Evolutionary conservation across 2,888 invertebrate species (phyloP).

Genomic region (Ischnura elegans): DNA sequence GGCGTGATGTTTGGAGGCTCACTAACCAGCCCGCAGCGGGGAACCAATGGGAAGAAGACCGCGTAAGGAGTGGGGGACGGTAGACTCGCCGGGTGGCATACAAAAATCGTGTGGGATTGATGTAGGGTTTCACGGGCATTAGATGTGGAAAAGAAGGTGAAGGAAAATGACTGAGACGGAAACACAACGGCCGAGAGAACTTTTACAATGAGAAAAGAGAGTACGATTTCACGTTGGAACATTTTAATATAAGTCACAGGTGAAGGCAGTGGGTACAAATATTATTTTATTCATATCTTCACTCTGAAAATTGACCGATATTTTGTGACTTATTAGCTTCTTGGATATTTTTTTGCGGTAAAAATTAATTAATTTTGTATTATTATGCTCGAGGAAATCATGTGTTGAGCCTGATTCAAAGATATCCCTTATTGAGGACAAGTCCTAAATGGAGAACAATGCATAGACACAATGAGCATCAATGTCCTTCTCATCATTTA

Average conservation of each 20-base stretch:
- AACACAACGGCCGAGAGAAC: neutral
- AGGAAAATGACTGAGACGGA: neutral
- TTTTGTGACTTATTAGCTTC: no score
- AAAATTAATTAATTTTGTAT: no score
- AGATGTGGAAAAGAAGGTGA: neutral
- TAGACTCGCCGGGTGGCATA: neutral
- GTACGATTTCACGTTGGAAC: conserved; percentile 48
- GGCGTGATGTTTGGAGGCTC: conserved; percentile 19
- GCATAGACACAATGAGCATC: no score
- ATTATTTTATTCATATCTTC: neutral
- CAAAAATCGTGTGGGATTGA: neutral
- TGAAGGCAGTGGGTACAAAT: neutral
- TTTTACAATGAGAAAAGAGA: neutral
- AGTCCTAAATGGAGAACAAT: no score
- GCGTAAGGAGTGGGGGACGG: neutral
- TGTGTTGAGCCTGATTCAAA: no score
- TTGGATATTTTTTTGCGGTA: no score
- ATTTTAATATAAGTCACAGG: conserved; percentile 35
- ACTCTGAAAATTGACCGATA: no score
- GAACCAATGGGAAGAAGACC: neutral
- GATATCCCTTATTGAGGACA: no score
- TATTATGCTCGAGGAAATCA: no score
- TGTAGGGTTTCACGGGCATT: neutral
- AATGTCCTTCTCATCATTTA: no score
- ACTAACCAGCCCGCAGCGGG: neutral